These are phyloP conservation scores for Orientallactaga bullata DNA, from an alignment of 2,113 vertebrate genomes.

Conservation along the genomic window DNA sequence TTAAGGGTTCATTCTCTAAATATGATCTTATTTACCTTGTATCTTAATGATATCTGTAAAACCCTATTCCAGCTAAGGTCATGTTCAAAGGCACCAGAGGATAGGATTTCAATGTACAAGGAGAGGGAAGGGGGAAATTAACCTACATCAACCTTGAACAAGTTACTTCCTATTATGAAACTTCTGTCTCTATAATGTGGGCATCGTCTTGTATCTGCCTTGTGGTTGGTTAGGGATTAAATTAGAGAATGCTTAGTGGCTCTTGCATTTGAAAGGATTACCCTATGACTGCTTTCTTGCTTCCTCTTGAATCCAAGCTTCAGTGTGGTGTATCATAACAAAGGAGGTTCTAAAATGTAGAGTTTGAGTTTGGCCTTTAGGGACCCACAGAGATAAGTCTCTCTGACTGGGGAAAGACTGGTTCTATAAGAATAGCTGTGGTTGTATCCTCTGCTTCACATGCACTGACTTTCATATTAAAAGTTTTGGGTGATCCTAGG, in stretches of 20 bases:
- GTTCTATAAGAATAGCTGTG: too few relatives aligned
- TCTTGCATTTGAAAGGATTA: background rate
- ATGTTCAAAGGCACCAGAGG: background rate
- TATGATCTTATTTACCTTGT: background rate
- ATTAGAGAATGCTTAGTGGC: background rate
- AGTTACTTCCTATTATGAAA: background rate
- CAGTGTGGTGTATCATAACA: background rate
- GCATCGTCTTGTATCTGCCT: rapidly evolving
- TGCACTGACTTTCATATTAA: constrained; percentile 52
- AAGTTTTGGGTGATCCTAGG: constrained; percentile 50
- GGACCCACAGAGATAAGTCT: too few relatives aligned
- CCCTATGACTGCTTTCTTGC: background rate
- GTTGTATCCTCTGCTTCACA: background rate
- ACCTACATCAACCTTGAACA: background rate
- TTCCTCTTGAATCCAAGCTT: background rate
- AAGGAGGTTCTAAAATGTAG: background rate
- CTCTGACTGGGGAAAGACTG: too few relatives aligned
- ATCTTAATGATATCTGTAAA: background rate
- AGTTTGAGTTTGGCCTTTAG: too few relatives aligned
- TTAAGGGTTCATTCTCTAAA: background rate
- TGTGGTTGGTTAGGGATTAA: background rate
- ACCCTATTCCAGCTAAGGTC: background rate
- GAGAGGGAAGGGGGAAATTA: background rate
- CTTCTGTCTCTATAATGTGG: background rate
- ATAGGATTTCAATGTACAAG: background rate